Base-by-base conservation (phyloP, 2,888 invertebrate genomes). In the Frankliniella fusca region DNA sequence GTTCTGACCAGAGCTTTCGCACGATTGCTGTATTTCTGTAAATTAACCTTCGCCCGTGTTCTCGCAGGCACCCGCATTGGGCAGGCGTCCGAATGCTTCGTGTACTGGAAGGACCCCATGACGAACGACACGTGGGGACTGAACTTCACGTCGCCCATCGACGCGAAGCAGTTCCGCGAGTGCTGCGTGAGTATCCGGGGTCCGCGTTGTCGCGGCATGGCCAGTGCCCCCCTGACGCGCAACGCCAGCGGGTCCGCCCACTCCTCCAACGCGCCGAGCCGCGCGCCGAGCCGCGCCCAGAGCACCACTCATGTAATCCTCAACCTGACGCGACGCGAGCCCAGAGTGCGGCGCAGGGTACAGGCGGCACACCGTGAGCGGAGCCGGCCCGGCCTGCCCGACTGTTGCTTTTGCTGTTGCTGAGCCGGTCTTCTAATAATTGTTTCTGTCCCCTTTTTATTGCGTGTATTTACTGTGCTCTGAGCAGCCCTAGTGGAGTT, bases 51-150 rank as follows among this genome's bases (percentile, higher is more conserved):
- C 38, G 38, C 5, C 5, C 38, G 38, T 38, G 38, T 38, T 5
- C 38, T 5, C 90, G 48, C 88, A 97, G 98, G 97, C 83, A 98
- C 98, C 82, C 93, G 97, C 86, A 96, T 99, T 88, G 97, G 97
- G 38, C 98, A 98, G 90, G 98, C 98, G 79, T 98, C 98, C 70
- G 98, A 98, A 91, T 98, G 98, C 89, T 99, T 99, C 90, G 96
- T 98, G 83, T 98, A 98, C 89, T 98, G 98, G 98, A 97, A 97
- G 88, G 98, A 98, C 90, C 95, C 97, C 81, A 95, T 96, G 94
- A 96, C 96, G 86, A 96, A 95, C 89, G 97, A 97, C 89, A 98
- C 98, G 80, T 99, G 98, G 98, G 98, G 98, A 84, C 92, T 98
- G 85, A 99, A 98, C 90, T 99, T 99, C 88, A 98, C 98, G 82